phyloP scores from a whole-genome alignment of 2,888 invertebrate genomes.

The Diogma glabrata region DNA sequence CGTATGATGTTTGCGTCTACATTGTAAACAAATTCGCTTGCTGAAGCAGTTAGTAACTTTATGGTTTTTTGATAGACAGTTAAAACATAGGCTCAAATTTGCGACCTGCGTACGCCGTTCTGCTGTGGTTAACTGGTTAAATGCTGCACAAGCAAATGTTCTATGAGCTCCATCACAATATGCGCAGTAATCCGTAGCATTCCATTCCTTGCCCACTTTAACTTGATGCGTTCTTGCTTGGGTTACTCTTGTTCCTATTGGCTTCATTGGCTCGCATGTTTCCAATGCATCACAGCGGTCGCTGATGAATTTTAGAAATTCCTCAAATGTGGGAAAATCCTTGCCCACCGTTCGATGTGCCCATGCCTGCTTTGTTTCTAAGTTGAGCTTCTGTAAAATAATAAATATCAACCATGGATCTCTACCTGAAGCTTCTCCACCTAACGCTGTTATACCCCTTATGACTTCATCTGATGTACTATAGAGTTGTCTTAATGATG shows the following conservation, averaged over 20 bases:
- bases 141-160: not conserved
- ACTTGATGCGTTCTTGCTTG: not conserved
- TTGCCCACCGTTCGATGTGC: not conserved
- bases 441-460: not conserved
- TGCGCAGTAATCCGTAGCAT: no score
- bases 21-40: not conserved
- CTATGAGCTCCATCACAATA: no score
- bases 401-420: slow-evolving; percentile 3
- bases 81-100: not conserved
- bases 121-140: not conserved
- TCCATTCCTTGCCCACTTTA: not conserved
- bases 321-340: not conserved
- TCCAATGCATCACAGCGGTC: slow-evolving; percentile 3
- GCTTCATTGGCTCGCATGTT: not conserved
- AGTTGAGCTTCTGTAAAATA: not conserved
- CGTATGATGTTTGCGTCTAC: not conserved
- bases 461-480: slow-evolving; percentile 3
- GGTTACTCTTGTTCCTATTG: not conserved
- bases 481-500: not conserved
- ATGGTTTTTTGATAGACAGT: not conserved
- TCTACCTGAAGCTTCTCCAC: not conserved
- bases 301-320: not conserved
- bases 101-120: not conserved
- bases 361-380: not conserved
- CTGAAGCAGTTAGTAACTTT: not conserved